Evolutionary conservation across 2,113 vertebrate species (phyloP), one percentile per base, ranked within the genome.

Genomic region (Chascanopsetta lugubris): DNA sequence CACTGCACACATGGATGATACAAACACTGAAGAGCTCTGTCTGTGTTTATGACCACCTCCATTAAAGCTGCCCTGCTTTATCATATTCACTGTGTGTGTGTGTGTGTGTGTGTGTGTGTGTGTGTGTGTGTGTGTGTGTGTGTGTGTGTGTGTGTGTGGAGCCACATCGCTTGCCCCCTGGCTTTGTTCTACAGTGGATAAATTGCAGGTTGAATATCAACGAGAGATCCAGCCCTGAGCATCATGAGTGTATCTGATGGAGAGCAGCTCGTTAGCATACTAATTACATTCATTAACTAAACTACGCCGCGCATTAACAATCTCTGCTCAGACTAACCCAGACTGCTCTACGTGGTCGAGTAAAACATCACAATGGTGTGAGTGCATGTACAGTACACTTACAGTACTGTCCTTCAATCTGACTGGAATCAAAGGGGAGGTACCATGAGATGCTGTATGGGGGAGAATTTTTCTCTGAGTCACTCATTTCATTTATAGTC

Each of bases 261-360:
- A 56, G 66, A 81, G 82, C 17, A 34, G 45, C 64, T 74, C 61
- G 82, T 90, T 88, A 83, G 84, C 83, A 90, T 88, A 77, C 61
- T 82, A 87, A 91, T 86, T 79, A 80, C 50, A 80, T 81, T 69
- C 88, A 87, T 89, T 82, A 86, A 79, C 78, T 74, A 75, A 85
- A 83, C 62, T 43, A 7, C 65, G 75, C 57, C 69, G 58, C 67
- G 64, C 69, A 81, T 77, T 68, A 70, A 77, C 25, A 51, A 56
- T 75, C 69, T 68, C 38, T 57, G 64, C 40, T 65, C 65, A 34
- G 58, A 57, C 11, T 42, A 48, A 65, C 71, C 59, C 62, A 69
- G 65, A 67, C 69, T 79, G 57, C 79, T 64, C 45, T 20, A 47
- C 9, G 45, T 15, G 54, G 49, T 20, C 27, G 24, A 57, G 30